Percentiles rank a stretch among this genome's conserved stretches.
phyloP scores from a whole-genome alignment of 2,113 vertebrate species.

The Gila orcuttii region DNA sequence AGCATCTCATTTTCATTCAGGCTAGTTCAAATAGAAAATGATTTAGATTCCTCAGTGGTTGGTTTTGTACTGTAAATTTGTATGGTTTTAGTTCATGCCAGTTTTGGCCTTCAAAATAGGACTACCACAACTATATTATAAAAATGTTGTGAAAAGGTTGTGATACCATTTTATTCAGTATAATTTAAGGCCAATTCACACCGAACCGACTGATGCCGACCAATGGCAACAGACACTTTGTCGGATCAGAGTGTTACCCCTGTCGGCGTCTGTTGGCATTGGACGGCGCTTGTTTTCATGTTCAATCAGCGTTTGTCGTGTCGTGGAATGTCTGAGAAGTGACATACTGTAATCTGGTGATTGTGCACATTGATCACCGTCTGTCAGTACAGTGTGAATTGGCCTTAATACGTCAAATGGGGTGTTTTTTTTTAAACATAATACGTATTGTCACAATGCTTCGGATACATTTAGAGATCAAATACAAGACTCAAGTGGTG shows the following conservation, averaged over 20 bases:
- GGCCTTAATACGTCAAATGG: no score
- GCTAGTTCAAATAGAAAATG: constrained; percentile 50
- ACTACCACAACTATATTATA: not conserved
- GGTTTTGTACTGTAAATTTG: constrained; percentile 34
- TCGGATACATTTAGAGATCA: not conserved
- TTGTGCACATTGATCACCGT: no score
- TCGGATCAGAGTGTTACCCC: no score
- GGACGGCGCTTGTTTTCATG: no score
- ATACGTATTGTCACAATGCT: not conserved
- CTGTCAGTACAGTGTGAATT: no score
- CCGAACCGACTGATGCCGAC: no score
- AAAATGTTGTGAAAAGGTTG: not conserved
- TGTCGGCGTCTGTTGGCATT: no score
- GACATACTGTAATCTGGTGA: no score
- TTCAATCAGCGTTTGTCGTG: no score
- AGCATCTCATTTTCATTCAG: constrained; percentile 53
- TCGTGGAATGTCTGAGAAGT: no score
- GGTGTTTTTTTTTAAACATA: not conserved
- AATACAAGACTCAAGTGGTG: not conserved
- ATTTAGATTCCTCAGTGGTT: not conserved
- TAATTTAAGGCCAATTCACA: no score
- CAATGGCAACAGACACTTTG: no score
- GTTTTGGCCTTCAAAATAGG: not conserved
- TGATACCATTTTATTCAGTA: not conserved
- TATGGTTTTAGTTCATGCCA: constrained; percentile 59